Conservation (phyloP, 2,113 vertebrate genomes). For the Rutilus rutilus region DNA sequence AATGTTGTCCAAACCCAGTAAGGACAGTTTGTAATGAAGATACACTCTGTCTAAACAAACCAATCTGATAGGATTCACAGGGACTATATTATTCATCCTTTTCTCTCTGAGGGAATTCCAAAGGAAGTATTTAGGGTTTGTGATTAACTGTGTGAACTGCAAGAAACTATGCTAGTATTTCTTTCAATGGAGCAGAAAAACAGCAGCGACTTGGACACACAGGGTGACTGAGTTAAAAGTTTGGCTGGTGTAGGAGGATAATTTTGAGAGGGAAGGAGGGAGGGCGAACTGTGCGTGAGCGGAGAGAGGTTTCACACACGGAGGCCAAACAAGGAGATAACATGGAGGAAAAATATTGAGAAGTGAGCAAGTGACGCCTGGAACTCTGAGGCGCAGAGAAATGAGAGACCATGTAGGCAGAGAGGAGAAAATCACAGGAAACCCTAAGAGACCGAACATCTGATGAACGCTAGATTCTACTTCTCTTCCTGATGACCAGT, state of each 20-base stretch:
- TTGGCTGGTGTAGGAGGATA: constrained; percentile 11
- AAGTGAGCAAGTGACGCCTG: neutral
- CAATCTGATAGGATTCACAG: constrained; percentile 15
- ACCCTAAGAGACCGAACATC: neutral
- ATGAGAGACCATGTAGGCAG: neutral
- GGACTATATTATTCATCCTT: neutral
- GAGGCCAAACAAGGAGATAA: constrained; percentile 49
- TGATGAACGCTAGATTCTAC: neutral
- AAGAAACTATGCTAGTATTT: constrained; percentile 35
- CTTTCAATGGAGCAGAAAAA: constrained; percentile 38
- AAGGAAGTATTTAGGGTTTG: constrained; percentile 46
- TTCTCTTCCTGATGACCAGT: neutral
- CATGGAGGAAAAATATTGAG: constrained; percentile 31
- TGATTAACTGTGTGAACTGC: constrained; percentile 44
- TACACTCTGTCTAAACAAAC: constrained; percentile 31
- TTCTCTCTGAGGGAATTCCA: constrained; percentile 52
- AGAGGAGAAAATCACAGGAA: neutral
- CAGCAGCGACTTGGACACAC: neutral
- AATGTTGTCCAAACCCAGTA: constrained; percentile 34
- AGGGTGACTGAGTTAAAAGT: neutral
- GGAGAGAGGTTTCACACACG: constrained; percentile 22
- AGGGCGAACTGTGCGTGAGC: neutral
- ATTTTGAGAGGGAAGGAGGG: neutral
- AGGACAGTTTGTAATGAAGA: constrained; percentile 24
- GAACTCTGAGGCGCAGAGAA: neutral